These are phyloP conservation scores for Cinclus cinclus DNA, from an alignment of 2,113 vertebrate species.

Conservation along the genomic window DNA sequence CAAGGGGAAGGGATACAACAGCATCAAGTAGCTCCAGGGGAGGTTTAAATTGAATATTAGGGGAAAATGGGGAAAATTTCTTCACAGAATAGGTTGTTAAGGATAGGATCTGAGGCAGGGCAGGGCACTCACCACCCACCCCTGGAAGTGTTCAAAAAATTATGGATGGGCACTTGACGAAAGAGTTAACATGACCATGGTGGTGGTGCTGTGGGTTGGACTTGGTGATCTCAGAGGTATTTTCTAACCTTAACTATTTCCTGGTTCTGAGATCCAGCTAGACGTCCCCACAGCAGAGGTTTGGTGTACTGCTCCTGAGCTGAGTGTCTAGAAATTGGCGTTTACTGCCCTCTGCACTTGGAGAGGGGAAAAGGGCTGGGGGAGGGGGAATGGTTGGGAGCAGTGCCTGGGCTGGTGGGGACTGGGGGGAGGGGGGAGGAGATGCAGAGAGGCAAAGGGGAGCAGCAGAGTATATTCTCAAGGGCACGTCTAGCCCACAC, in stretches of 20 bases:
- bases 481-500: neutral
- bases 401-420: neutral
- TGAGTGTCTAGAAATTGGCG: neutral
- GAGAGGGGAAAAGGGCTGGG: neutral
- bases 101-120: neutral
- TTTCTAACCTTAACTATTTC: neutral
- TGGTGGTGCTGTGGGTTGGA: neutral
- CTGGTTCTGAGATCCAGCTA: neutral
- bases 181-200: neutral
- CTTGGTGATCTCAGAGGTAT: neutral
- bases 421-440: fast-evolving
- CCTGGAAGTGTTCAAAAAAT: neutral
- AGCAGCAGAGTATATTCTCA: neutral
- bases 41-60: neutral
- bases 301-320: neutral
- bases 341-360: neutral
- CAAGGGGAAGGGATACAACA: neutral
- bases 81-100: neutral
- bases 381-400: neutral
- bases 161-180: neutral
- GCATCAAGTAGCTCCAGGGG: neutral
- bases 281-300: neutral
- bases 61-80: neutral
- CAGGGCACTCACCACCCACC: neutral
- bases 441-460: neutral